Evolutionary conservation across 1,140 invertebrate genomes (phyloP), one percentile per base, ranked within the genome.

Genomic region (Hyphantria cunea): DNA sequence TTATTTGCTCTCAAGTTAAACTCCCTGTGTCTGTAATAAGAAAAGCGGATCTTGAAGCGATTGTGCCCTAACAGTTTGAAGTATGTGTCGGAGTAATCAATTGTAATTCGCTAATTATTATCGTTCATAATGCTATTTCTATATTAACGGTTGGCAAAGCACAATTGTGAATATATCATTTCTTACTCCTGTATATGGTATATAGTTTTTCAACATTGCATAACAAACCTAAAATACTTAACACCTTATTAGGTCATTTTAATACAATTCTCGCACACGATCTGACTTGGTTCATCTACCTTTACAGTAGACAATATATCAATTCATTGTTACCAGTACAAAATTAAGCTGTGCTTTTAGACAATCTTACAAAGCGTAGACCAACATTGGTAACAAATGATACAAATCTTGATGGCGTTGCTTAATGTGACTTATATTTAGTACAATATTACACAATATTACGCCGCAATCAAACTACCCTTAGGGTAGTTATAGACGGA

Each of bases 401-500:
- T 14, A 32, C 25, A 34, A 33, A n/a, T 45, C 11, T 13, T 47
- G 13, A 25, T 14, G 17, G 25, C 41, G 8, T 45, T n/a, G 45
- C 41, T n/a, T n/a, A n/a, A n/a, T 7, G 12, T 11, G 53, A 39
- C 10, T 32, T 14, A 45, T 9, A 12, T 33, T 44, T 54, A 9
- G 14, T 17, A 42, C 25, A 32, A 32, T 6, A 44, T 31, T 3
- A 39, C 37, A 42, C n/a, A 44, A n/a, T 54, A 54, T 45, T 42
- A 10, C 39, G 52, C 10, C 25, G 32, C 25, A 54, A 44, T 44
- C 10, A 8, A 45, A 33, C 8, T 7, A 41, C 39, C 37, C 31
- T 45, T 45, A 44, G n/a, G 13, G 33, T 44, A 44, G 32, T 9
- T 33, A 55, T 45, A 45, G 52, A 54, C 52, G 53, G 53, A 55